Conservation (phyloP, 37 sponge, comb jelly and placozoan species). For the Eunapius fragilis region DNA sequence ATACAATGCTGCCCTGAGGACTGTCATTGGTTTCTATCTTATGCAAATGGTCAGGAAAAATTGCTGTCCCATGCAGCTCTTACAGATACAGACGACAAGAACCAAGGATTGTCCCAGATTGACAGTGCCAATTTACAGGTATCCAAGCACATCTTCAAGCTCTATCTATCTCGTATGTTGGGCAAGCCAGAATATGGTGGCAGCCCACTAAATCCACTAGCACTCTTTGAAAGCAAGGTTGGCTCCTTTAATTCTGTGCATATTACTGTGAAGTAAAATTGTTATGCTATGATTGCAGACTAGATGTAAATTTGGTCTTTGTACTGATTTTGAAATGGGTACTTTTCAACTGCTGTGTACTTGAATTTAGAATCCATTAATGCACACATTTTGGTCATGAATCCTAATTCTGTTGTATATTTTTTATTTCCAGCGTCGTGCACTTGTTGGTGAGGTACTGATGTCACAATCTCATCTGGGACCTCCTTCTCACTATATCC, state of each 20-base stretch:
- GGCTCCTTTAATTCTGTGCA: no score
- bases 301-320: no score
- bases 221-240: conserved; percentile 23
- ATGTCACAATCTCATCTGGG: background rate
- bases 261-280: no score
- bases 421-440: background rate
- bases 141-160: conserved; percentile 36
- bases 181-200: background rate
- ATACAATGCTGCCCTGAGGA: conserved; percentile 5
- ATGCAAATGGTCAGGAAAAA: background rate
- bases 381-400: background rate
- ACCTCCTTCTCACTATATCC: conserved; percentile 36
- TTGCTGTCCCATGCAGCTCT: background rate
- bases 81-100: background rate
- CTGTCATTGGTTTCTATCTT: background rate
- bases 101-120: background rate
- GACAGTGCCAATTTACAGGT: conserved; percentile 1
- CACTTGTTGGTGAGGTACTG: conserved; percentile 15
- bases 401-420: background rate
- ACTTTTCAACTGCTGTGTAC: no score
- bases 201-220: conserved; percentile 1
- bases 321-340: no score
- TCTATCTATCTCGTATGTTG: conserved; percentile 47
- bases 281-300: background rate
- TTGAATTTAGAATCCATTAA: background rate